phyloP scores from a whole-genome alignment of 2,797 vertebrate species.

The Cyprinella venusta region DNA sequence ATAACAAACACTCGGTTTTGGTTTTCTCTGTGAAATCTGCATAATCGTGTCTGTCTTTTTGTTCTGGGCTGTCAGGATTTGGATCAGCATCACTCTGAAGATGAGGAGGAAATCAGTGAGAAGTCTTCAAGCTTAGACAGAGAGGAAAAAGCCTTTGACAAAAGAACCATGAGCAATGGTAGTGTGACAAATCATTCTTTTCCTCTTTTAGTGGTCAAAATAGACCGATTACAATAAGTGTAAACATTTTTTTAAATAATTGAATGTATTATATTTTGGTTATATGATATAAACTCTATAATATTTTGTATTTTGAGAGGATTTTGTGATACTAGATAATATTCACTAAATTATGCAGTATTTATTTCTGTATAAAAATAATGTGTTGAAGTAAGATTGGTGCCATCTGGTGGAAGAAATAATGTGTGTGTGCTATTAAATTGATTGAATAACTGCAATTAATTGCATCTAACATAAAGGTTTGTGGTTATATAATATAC shows the following conservation, averaged over 20 bases:
- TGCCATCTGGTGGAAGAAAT: not conserved
- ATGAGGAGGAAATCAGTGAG: slow-evolving; percentile 77
- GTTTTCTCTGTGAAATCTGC: not conserved
- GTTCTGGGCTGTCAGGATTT: slow-evolving; percentile 18
- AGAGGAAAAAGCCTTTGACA: slow-evolving; percentile 75
- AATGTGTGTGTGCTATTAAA: no score
- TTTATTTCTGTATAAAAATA: not conserved
- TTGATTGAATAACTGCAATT: no score
- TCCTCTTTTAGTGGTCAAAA: not conserved
- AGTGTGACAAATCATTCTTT: not conserved
- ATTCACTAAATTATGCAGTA: not conserved
- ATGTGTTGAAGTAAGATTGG: not conserved
- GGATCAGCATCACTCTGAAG: slow-evolving; percentile 67
- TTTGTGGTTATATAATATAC: no score
- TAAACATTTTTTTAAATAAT: not conserved
- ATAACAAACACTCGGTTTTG: not conserved
- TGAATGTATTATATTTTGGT: not conserved
- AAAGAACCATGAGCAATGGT: slow-evolving; percentile 61
- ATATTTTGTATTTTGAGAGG: not conserved
- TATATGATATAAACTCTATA: not conserved
- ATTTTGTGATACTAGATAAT: not conserved
- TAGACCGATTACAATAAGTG: not conserved
- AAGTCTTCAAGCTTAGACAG: slow-evolving; percentile 72
- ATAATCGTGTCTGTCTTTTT: not conserved
- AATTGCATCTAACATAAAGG: no score